These are phyloP conservation scores for Dreissena polymorpha DNA, from an alignment of 1,140 invertebrate genomes.

Conservation along the genomic window DNA sequence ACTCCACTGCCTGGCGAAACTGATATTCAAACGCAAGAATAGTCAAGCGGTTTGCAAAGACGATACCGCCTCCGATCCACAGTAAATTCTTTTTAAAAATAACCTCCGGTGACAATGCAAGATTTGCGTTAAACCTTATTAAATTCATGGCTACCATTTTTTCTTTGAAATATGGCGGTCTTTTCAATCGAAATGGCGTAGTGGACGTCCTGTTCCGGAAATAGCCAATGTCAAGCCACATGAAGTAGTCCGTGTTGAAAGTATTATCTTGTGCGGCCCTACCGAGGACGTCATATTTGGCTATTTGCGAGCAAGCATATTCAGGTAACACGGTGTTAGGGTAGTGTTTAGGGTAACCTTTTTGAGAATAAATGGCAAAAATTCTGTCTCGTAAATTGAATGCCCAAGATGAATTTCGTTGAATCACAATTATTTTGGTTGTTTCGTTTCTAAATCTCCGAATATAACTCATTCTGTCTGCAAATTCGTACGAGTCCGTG, in stretches of 20 bases:
- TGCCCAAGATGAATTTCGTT: conserved; percentile 48
- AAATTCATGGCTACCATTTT: conserved; percentile 47
- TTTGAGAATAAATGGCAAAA: conserved; percentile 50
- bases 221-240: conserved; percentile 62
- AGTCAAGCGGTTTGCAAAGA: neutral
- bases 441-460: conserved; percentile 4
- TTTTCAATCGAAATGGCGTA: conserved; percentile 28
- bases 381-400: conserved; percentile 57
- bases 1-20: conserved; percentile 12
- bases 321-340: conserved; percentile 62
- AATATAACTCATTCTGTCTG: conserved; percentile 33
- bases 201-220: conserved; percentile 36
- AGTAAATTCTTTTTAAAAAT: conserved; percentile 37
- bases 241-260: conserved; percentile 56
- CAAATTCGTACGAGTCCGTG: conserved; percentile 49
- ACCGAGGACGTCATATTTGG: conserved; percentile 57
- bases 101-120: neutral
- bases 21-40: conserved; percentile 16
- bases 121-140: conserved; percentile 21
- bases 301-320: conserved; percentile 60
- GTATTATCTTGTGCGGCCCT: conserved; percentile 26
- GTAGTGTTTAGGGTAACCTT: conserved; percentile 51
- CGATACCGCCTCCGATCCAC: conserved; percentile 51
- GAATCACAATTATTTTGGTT: conserved; percentile 52
- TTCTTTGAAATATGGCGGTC: conserved; percentile 52